Evolutionary conservation across 2,888 invertebrate genomes (phyloP).

Genomic region (Orthonevra nobilis): DNA sequence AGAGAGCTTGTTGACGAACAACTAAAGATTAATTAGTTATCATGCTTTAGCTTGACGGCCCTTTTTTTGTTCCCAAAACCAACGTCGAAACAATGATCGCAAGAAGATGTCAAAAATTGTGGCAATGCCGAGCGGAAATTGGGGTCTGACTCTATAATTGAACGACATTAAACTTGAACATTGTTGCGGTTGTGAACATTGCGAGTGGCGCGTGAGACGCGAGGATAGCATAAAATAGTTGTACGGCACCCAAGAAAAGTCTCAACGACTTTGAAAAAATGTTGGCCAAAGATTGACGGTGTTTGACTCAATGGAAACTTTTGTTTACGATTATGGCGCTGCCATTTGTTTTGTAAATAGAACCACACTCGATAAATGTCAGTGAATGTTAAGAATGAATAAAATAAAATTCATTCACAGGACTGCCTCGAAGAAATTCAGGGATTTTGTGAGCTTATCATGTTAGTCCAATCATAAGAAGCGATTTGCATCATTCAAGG

Average conservation of each 20-base stretch:
- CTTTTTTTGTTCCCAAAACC: constrained; percentile 9
- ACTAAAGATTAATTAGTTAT: no score
- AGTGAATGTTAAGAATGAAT: no score
- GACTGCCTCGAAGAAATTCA: background rate
- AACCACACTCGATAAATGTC: background rate
- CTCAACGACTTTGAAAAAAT: constrained; percentile 26
- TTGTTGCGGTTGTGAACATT: constrained; percentile 1
- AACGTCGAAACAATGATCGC: no score
- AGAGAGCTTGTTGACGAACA: no score
- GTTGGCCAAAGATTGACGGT: constrained; percentile 13
- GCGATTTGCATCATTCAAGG: no score
- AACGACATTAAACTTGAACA: constrained; percentile 49
- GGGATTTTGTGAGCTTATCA: no score
- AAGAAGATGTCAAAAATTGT: background rate
- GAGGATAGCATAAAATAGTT: constrained; percentile 12
- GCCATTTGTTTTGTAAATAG: constrained; percentile 33
- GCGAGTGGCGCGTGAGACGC: background rate
- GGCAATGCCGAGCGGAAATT: constrained; percentile 6
- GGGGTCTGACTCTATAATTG: constrained; percentile 1
- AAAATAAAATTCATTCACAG: constrained; percentile 36
- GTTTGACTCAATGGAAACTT: background rate
- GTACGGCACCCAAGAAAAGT: constrained; percentile 12
- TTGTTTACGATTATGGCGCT: constrained; percentile 21
- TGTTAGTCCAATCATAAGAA: no score
- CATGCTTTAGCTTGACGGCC: no score